Evolutionary conservation across 2,888 invertebrate species (phyloP).

Genomic region (Pristionchus japonicus): DNA sequence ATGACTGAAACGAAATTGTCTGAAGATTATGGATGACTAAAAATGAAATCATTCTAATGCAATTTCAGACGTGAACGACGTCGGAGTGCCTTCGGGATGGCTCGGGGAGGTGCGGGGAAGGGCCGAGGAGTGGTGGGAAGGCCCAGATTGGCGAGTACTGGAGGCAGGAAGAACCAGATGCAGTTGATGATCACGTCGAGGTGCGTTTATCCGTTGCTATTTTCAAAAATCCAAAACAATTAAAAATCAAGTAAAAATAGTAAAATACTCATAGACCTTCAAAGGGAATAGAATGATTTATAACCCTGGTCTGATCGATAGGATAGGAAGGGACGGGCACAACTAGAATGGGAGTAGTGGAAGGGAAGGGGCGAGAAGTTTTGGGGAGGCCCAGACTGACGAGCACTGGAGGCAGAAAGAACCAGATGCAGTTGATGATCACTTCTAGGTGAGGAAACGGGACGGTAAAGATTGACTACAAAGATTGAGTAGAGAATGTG

Average conservation of each 20-base stretch:
- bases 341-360: too few relatives aligned
- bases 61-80: slow-evolving; percentile 28
- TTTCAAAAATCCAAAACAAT: too few relatives aligned
- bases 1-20: neutral
- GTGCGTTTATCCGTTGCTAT: too few relatives aligned
- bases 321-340: too few relatives aligned
- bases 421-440: slow-evolving; percentile 20
- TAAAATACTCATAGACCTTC: too few relatives aligned
- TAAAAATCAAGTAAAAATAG: too few relatives aligned
- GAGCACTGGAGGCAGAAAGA: neutral
- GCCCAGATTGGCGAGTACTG: neutral
- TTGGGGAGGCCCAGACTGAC: neutral
- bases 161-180: neutral
- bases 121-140: neutral
- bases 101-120: neutral
- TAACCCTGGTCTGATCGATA: too few relatives aligned
- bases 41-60: neutral
- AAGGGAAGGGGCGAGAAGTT: neutral
- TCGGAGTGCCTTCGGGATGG: neutral
- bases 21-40: too few relatives aligned
- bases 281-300: too few relatives aligned
- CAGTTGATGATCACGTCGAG: slow-evolving; percentile 13
- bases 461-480: neutral
- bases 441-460: neutral
- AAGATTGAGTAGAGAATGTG: too few relatives aligned